Conservation (phyloP, 1,140 invertebrate genomes). For the Triops longicaudatus region DNA sequence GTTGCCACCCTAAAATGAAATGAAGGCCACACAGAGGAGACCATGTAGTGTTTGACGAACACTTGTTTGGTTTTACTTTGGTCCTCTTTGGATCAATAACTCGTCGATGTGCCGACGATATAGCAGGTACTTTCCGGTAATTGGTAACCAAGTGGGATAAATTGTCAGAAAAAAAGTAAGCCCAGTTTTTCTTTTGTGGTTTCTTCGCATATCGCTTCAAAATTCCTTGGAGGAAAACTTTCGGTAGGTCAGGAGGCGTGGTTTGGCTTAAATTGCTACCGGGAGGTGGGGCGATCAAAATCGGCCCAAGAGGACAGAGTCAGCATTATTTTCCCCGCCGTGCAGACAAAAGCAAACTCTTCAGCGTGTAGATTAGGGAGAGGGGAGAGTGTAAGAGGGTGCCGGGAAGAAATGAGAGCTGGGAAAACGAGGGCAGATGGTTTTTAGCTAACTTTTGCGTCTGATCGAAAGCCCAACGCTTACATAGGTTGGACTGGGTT, state of each 20-base stretch:
- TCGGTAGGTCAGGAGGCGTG: not conserved
- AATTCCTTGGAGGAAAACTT: not conserved
- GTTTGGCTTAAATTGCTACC: not conserved
- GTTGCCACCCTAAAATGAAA: not conserved
- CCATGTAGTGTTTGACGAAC: constrained; percentile 7
- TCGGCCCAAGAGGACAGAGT: not conserved
- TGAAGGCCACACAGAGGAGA: not conserved
- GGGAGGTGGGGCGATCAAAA: not conserved
- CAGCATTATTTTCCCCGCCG: not conserved
- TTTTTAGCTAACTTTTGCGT: not conserved
- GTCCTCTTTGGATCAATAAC: constrained; percentile 1
- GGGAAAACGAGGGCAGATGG: no score
- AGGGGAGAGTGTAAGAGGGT: not conserved
- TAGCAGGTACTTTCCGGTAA: constrained; percentile 5
- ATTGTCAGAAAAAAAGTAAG: not conserved
- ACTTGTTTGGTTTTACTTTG: constrained; percentile 1
- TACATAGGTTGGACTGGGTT: not conserved
- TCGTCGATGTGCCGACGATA: not conserved
- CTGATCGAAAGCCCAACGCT: not conserved
- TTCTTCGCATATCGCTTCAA: not conserved
- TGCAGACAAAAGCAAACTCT: not conserved
- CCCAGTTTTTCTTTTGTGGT: not conserved
- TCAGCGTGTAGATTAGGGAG: not conserved
- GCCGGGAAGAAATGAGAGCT: not conserved
- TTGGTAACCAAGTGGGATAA: not conserved